Evolutionary conservation across 2,888 invertebrate genomes (phyloP).

Genomic region (Nomada ferruginata): DNA sequence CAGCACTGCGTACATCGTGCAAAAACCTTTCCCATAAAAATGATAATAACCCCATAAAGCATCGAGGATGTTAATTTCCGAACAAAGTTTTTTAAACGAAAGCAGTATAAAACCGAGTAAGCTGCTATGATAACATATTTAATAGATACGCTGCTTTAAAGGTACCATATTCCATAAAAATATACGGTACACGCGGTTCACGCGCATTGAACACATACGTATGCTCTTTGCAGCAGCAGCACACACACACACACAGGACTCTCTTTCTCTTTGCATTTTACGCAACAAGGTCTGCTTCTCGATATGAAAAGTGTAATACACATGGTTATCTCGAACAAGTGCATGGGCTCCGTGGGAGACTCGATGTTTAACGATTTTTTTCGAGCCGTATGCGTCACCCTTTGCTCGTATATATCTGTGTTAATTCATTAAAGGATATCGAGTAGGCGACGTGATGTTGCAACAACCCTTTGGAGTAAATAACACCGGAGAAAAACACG

Average conservation of each 20-base stretch:
- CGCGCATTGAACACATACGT: conserved; percentile 3
- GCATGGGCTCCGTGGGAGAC: conserved; percentile 40
- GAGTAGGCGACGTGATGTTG: conserved; percentile 31
- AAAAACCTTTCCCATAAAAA: background rate
- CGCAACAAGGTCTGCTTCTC: conserved; percentile 26
- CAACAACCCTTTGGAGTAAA: conserved; percentile 33
- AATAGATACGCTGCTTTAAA: conserved; percentile 26
- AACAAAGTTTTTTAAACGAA: background rate
- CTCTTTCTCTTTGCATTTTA: conserved; percentile 21
- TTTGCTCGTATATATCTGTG: conserved; percentile 5
- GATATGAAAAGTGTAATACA: conserved; percentile 40
- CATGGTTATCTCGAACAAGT: conserved; percentile 25
- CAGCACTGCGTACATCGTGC: background rate
- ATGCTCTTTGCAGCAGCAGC: background rate
- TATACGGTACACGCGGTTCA: conserved; percentile 9
- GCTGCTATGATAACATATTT: conserved; percentile 4
- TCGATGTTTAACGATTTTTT: conserved; percentile 60
- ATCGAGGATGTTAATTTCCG: background rate
- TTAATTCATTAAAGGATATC: conserved; percentile 58
- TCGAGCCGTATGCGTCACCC: conserved; percentile 36
- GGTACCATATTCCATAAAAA: conserved; percentile 38
- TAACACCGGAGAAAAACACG: conserved; percentile 20
- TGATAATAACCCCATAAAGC: background rate
- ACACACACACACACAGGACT: background rate
- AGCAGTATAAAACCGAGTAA: background rate